These are phyloP conservation scores for Erebia epiphron DNA, from an alignment of 2,888 invertebrate species.

Conservation along the genomic window DNA sequence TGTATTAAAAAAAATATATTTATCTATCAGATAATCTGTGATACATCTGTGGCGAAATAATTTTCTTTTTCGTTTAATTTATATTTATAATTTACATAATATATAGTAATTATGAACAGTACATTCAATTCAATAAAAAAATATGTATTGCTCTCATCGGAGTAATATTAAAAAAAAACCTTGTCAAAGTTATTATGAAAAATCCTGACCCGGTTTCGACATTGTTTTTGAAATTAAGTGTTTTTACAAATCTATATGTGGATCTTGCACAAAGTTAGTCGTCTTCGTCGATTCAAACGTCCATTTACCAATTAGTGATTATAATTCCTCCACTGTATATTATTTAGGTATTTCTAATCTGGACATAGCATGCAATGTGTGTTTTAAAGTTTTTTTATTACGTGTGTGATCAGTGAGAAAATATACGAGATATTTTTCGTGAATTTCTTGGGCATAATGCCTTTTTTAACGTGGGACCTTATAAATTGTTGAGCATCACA, in stretches of 20 bases:
- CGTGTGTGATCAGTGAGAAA: conserved; percentile 36
- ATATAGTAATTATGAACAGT: too few species aligned
- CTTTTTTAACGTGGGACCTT: conserved; percentile 2
- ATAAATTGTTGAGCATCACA: conserved; percentile 16
- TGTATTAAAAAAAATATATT: neutral
- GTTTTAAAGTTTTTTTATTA: conserved; percentile 28
- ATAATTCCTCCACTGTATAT: conserved; percentile 79
- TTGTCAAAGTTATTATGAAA: neutral
- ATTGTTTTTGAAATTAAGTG: conserved; percentile 30
- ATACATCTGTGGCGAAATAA: neutral
- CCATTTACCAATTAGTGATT: conserved; percentile 70
- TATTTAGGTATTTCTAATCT: conserved; percentile 62
- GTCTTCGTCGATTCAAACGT: conserved; percentile 60
- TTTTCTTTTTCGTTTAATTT: neutral
- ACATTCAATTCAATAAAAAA: too few species aligned
- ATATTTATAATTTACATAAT: too few species aligned
- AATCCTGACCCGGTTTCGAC: conserved; percentile 31
- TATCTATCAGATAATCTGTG: neutral
- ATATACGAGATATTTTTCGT: conserved; percentile 3
- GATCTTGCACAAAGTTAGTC: conserved; percentile 37
- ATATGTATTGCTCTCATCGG: too few species aligned
- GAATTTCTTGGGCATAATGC: neutral
- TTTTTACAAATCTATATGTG: conserved; percentile 17
- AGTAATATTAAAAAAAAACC: too few species aligned
- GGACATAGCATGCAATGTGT: conserved; percentile 60